Evolutionary conservation across 2,888 invertebrate species (phyloP), one percentile per base, ranked within the genome.

Genomic region (Chymomyza procnemis): DNA sequence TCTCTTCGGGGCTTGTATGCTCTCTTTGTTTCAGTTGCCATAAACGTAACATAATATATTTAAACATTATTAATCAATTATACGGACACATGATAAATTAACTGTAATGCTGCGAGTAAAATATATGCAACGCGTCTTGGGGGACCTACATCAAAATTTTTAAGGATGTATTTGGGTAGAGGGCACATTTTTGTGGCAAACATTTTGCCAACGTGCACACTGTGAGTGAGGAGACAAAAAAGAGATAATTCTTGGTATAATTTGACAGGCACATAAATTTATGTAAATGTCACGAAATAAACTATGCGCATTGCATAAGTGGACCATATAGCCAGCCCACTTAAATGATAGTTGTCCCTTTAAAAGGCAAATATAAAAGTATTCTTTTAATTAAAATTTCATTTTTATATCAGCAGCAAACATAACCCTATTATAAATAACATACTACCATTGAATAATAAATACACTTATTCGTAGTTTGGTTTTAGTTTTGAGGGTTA

Each of bases 181-280:
- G 30, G 54, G 14, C n/a, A n/a, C n/a, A 26, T 55, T 26, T 55
- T 26, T 55, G 55, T 55, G 26, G 56, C 54, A 22, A 55, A 21
- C 14, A n/a, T 55, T 55, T 55, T 55, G 34, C 12, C 34, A 55
- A 55, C 16, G 14, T 55, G 22, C 55, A 19, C n/a, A 41, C 34
- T 5, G 34, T 41, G 34, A 9, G 12, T 41, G 34, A 14, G 34
- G 34, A 12, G 3, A 12, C 5, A 12, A 78, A 74, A 66, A 68
- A 72, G 71, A 71, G 69, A 71, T 68, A 79, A 74, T 79, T 79
- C 78, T 77, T 75, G 75, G 72, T 66, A 76, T 75, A 79, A 77
- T 79, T 77, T 79, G 80, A 79, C 78, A 73, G 73, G 65, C 80
- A 68, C 69, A 79, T 79, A 79, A 79, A 79, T 79, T 77, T 65